These are phyloP conservation scores for Patella depressa DNA, from an alignment of 2,888 invertebrate genomes.

Conservation along the genomic window DNA sequence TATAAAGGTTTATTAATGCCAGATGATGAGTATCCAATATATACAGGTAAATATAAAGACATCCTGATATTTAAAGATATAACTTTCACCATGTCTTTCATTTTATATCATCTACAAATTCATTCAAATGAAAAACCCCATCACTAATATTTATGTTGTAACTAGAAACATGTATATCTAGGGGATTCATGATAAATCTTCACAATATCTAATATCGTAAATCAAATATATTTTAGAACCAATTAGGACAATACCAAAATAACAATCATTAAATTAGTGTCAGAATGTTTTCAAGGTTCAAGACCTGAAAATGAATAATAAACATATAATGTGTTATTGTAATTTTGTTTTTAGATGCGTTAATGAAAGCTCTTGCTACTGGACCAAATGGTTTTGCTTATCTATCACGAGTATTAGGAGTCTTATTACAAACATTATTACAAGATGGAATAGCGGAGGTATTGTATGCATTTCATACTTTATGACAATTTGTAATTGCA, in stretches of 20 bases:
- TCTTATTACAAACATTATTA: constrained; percentile 67
- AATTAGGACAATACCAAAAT: too few relatives aligned
- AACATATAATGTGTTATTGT: background rate
- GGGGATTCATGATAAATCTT: too few relatives aligned
- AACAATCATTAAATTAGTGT: background rate
- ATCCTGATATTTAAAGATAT: too few relatives aligned
- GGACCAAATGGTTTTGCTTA: constrained; percentile 63
- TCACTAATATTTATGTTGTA: too few relatives aligned
- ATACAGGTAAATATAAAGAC: constrained; percentile 47
- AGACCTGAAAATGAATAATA: background rate
- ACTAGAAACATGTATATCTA: too few relatives aligned
- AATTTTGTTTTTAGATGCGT: constrained; percentile 49
- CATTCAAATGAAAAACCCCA: too few relatives aligned
- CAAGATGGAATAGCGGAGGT: constrained; percentile 70
- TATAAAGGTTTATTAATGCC: constrained; percentile 69
- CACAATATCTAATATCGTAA: too few relatives aligned
- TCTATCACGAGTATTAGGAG: constrained; percentile 57
- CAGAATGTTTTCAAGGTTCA: background rate
- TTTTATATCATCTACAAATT: too few relatives aligned
- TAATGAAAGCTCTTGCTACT: constrained; percentile 62
- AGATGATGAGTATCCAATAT: constrained; percentile 61
- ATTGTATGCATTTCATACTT: background rate
- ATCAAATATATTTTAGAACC: too few relatives aligned
- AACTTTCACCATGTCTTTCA: too few relatives aligned
- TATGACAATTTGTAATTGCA: too few relatives aligned